Evolutionary conservation across 2,888 invertebrate genomes (phyloP).

Genomic region (Drosophila falleni): DNA sequence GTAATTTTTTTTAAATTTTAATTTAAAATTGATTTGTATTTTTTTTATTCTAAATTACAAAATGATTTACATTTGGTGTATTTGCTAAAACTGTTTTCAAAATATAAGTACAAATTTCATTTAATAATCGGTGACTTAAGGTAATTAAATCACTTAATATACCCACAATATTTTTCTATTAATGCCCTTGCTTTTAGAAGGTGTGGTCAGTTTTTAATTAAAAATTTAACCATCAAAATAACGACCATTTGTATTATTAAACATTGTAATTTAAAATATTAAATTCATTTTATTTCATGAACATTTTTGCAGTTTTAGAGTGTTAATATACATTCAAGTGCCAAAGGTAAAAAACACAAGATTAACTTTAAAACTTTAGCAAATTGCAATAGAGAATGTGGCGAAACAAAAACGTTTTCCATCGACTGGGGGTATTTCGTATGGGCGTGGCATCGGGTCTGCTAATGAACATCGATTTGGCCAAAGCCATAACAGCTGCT

Average conservation of each 20-base stretch:
- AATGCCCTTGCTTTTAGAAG: conserved; percentile 56
- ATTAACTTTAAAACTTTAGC: conserved; percentile 68
- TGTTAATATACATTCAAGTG: conserved; percentile 52
- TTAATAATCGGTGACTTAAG: too few species aligned
- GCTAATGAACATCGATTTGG: conserved; percentile 81
- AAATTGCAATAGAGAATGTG: conserved; percentile 75
- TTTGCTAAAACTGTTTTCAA: too few species aligned
- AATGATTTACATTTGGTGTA: too few species aligned
- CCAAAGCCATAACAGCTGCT: conserved; percentile 53
- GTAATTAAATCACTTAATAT: background rate
- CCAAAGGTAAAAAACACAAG: conserved; percentile 56
- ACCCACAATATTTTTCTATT: background rate
- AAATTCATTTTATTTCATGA: too few species aligned
- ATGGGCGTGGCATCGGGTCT: conserved; percentile 56
- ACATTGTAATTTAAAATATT: conserved; percentile 15
- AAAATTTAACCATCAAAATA: conserved; percentile 40
- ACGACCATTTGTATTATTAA: background rate
- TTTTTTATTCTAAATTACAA: too few species aligned
- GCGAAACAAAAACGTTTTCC: conserved; percentile 42
- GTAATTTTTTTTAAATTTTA: too few species aligned
- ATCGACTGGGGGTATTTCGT: background rate
- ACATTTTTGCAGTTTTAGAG: too few species aligned
- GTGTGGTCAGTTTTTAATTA: conserved; percentile 68
- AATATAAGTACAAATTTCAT: too few species aligned
- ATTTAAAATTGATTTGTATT: too few species aligned